These are phyloP conservation scores for Prunella himalayana DNA, from an alignment of 2,113 vertebrate genomes.

Conservation along the genomic window DNA sequence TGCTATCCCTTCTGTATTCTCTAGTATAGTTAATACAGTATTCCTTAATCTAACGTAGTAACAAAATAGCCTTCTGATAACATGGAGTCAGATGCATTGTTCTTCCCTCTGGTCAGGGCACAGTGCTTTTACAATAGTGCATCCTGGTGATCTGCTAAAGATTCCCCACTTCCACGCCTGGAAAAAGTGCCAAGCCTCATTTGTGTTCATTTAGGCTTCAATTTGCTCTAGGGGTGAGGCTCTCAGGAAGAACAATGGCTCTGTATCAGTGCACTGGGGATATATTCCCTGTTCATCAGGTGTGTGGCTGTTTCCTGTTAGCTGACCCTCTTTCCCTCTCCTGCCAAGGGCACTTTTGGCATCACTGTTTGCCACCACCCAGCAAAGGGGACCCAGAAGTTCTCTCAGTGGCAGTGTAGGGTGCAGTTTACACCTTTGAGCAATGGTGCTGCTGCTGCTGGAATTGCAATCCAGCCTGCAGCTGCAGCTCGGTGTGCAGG, in stretches of 20 bases:
- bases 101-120: too few species aligned
- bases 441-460: neutral
- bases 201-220: neutral
- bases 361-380: neutral
- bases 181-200: neutral
- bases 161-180: neutral
- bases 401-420: neutral
- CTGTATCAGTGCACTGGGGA: neutral
- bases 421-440: neutral
- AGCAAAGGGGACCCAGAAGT: accelerated
- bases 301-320: neutral
- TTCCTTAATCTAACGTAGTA: too few species aligned
- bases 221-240: neutral
- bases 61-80: too few species aligned
- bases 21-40: too few species aligned
- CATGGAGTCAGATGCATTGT: too few species aligned
- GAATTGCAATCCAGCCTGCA: neutral
- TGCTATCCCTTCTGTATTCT: too few species aligned
- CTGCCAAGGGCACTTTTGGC: neutral
- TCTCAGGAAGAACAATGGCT: accelerated
- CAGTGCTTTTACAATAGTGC: too few species aligned
- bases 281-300: neutral
- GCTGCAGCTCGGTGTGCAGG: neutral
- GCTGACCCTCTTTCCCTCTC: neutral
- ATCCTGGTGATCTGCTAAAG: neutral